Percentiles rank a stretch among this genome's conserved stretches.
Evolutionary conservation across 2,797 vertebrate genomes (phyloP).

Genomic region (Buceros bicornis): DNA sequence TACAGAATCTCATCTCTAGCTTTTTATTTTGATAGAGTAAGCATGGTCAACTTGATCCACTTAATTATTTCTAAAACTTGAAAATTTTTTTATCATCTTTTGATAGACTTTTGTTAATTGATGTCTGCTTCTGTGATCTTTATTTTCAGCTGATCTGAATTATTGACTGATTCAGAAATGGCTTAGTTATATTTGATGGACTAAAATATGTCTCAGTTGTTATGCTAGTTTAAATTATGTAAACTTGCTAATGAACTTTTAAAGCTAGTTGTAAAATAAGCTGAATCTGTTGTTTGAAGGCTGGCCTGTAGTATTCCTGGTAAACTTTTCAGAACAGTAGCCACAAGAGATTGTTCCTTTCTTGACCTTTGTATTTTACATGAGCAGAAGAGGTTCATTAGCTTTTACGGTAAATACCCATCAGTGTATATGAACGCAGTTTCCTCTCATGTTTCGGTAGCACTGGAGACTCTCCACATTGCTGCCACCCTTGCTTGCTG

Average conservation of each 20-base stretch:
- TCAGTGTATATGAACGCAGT: neutral
- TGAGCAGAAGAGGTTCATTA: neutral
- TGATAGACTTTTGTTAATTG: neutral
- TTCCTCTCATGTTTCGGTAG: neutral
- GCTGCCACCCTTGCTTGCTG: neutral
- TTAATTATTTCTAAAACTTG: neutral
- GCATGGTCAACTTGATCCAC: neutral
- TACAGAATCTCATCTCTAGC: neutral
- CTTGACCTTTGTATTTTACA: neutral
- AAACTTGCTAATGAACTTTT: neutral
- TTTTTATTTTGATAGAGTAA: neutral
- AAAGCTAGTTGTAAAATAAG: neutral
- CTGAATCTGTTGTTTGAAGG: neutral
- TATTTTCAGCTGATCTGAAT: constrained; percentile 34
- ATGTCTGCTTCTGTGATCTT: neutral
- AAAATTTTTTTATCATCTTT: neutral
- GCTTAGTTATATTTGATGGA: neutral
- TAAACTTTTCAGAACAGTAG: neutral
- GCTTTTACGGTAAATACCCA: neutral
- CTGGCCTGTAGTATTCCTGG: neutral
- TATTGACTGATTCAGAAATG: neutral
- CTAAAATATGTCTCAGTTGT: neutral
- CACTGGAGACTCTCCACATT: neutral
- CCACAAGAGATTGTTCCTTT: neutral
- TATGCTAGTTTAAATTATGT: neutral